These are phyloP conservation scores for Athripsodes cinereus DNA, from an alignment of 2,888 invertebrate species.

Conservation along the genomic window DNA sequence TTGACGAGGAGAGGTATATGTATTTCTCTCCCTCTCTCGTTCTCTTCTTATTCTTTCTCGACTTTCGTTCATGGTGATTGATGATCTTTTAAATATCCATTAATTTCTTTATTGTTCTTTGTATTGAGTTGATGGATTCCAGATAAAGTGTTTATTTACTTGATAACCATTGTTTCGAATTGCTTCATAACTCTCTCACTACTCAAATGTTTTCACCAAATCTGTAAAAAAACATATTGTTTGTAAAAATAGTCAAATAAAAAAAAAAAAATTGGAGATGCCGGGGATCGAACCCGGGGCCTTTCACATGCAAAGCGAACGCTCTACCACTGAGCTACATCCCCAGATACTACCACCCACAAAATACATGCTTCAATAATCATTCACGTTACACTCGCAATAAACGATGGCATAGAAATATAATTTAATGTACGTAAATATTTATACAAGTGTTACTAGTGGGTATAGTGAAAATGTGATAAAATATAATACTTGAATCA, in stretches of 20 bases:
- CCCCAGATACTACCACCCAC: too few species aligned
- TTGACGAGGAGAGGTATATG: constrained; percentile 59
- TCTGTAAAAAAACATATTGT: too few species aligned
- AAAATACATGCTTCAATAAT: too few species aligned
- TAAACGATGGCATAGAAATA: too few species aligned
- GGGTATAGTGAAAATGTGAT: too few species aligned
- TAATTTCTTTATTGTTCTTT: not conserved
- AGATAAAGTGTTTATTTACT: not conserved
- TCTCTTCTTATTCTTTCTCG: constrained; percentile 65
- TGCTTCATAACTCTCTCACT: too few species aligned
- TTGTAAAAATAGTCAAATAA: too few species aligned
- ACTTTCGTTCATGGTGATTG: constrained; percentile 57
- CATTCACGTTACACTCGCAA: too few species aligned
- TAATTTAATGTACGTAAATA: too few species aligned
- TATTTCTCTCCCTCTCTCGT: constrained; percentile 54
- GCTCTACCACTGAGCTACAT: constrained; percentile 99
- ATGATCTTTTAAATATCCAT: not conserved
- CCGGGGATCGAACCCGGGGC: constrained; percentile 98
- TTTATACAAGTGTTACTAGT: too few species aligned
- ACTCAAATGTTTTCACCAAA: too few species aligned
- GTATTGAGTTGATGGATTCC: not conserved
- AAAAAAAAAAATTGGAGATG: constrained; percentile 63
- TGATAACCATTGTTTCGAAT: not conserved
- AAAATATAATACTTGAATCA: too few species aligned
- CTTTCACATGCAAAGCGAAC: constrained; percentile 99